Evolutionary conservation across 30 jellyfish, hydroid and myxozoan species (phyloP).

Genomic region (Calvadosia cruxmelitensis): DNA sequence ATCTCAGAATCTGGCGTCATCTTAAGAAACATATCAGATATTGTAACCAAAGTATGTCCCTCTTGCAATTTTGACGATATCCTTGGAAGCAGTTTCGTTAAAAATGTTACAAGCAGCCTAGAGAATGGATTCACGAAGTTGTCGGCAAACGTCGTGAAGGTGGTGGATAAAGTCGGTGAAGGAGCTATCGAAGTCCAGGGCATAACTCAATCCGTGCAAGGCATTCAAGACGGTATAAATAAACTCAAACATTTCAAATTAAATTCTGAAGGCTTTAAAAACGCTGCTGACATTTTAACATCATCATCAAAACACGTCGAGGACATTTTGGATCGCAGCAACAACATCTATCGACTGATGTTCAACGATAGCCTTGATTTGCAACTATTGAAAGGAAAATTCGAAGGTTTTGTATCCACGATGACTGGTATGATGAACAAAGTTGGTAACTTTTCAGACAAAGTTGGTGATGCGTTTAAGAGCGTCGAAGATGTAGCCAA

Average conservation of each 20-base stretch:
- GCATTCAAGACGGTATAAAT: conserved; percentile 28
- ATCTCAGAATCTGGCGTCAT: conserved; percentile 58
- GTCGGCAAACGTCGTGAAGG: conserved; percentile 30
- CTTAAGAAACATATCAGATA: conserved; percentile 21
- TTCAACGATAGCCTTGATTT: conserved; percentile 50
- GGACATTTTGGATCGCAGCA: conserved; percentile 28
- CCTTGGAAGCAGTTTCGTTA: conserved; percentile 50
- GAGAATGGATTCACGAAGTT: conserved; percentile 29
- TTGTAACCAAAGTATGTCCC: conserved; percentile 43
- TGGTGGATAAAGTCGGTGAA: conserved; percentile 54
- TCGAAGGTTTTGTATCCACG: conserved; percentile 47
- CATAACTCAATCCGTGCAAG: conserved; percentile 37
- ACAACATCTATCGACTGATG: conserved; percentile 35
- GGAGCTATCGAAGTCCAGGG: conserved; percentile 43
- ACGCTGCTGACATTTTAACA: conserved; percentile 21
- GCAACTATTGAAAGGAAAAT: conserved; percentile 43
- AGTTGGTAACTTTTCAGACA: conserved; percentile 49
- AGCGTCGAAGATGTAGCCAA: conserved; percentile 39
- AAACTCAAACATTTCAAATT: conserved; percentile 26
- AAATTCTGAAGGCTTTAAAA: conserved; percentile 48
- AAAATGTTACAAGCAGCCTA: conserved; percentile 15
- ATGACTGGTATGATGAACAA: conserved; percentile 44
- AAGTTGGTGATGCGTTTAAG: conserved; percentile 37
- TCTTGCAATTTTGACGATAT: conserved; percentile 38
- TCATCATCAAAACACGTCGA: conserved; percentile 45